phyloP scores from a whole-genome alignment of 1,140 invertebrate species.

The Aphelenchoides fujianensis region DNA sequence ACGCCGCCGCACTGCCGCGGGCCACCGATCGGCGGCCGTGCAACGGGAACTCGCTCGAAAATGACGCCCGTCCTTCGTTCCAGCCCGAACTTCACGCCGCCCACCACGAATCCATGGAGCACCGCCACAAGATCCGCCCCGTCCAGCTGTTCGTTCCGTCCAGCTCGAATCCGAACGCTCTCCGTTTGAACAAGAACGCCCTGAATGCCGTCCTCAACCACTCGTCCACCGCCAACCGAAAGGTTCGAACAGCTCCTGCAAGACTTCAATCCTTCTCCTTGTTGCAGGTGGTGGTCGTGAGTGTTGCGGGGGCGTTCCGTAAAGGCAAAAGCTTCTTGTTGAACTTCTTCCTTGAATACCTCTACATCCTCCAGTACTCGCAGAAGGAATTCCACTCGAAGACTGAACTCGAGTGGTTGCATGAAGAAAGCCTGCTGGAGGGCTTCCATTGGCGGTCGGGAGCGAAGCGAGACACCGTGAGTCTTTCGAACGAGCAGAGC shows the following conservation, averaged over 20 bases:
- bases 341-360: slow-evolving; percentile 85
- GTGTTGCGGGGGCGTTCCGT: slow-evolving; percentile 88
- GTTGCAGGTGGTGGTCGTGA: slow-evolving; percentile 78
- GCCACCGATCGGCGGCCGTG: not conserved
- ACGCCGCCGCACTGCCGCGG: not conserved
- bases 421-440: slow-evolving; percentile 58
- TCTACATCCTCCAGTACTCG: slow-evolving; percentile 56
- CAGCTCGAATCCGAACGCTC: slow-evolving; percentile 45
- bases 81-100: slow-evolving; percentile 14
- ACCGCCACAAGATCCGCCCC: slow-evolving; percentile 42
- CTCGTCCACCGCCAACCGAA: slow-evolving; percentile 48
- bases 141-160: slow-evolving; percentile 48
- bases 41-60: not conserved
- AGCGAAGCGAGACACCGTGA: slow-evolving; percentile 65
- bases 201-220: slow-evolving; percentile 48
- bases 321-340: slow-evolving; percentile 92
- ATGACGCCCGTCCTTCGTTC: not conserved
- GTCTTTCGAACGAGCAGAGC: slow-evolving; percentile 59
- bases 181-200: slow-evolving; percentile 47
- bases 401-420: slow-evolving; percentile 49
- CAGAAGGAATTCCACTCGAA: slow-evolving; percentile 41
- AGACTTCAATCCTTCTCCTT: not conserved
- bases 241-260: slow-evolving; percentile 28
- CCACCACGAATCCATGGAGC: slow-evolving; percentile 38
- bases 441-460: slow-evolving; percentile 67